Base-by-base conservation (phyloP, 2,797 vertebrate species). In the Fundulus diaphanus region DNA sequence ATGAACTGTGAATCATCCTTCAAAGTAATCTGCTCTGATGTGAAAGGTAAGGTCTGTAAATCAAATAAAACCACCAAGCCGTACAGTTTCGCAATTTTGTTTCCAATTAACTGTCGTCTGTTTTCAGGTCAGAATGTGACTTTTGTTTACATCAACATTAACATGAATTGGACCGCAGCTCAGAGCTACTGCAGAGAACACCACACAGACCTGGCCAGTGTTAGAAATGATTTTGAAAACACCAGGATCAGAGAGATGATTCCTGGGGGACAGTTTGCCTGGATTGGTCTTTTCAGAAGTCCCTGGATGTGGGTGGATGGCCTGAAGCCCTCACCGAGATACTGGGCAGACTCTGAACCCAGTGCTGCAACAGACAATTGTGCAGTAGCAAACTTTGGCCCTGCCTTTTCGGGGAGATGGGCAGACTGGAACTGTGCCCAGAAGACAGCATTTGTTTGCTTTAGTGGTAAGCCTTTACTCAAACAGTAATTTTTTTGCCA, bases 271-370 rank as follows among this genome's bases (percentile, higher is more conserved):
- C 0, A 15, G 13, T 0, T 0, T 1, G 65, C 31, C 72, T 91
- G 89, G 91, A 89, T 89, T 6, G 83, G 89, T 54, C 80, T 92
- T 40, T 77, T 20, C 66, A 79, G 71, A 49, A 74, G 75, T 27
- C 7, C 72, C 44, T 91, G 88, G 85, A 85, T 69, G 46, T 90
- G 82, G 87, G 52, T 40, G 2, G 86, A 87, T 52, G 70, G 77
- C 40, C 27, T 57, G 0, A 52, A 8, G 8, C 70, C 49, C 20
- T 51, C 79, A 1, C 86, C 82, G 52, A 49, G 42, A 2, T 16
- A 37, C 81, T 90, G 91, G 86, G 0, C 0, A 0, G 1, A 1
- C 0, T 0, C 0, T 0, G 8, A 85, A 13, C 82, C 87, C 3
- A 0, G 0, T 7, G 1, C 3, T 3, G 27, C 9, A 0, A 5